These are phyloP conservation scores for Anser cygnoides DNA, from an alignment of 2,113 vertebrate species.

Conservation along the genomic window DNA sequence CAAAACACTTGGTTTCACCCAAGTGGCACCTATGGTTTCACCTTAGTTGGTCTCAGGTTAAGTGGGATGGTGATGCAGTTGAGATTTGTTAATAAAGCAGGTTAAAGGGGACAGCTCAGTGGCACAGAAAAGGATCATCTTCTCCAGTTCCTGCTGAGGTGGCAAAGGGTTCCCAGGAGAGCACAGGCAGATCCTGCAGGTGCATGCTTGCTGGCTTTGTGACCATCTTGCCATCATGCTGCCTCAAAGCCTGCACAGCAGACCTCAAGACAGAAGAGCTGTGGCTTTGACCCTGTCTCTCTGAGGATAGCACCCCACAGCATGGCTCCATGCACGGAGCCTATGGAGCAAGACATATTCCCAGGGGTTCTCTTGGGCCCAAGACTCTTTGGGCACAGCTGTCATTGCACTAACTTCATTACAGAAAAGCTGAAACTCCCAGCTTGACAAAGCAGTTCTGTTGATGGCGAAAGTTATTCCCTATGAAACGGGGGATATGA, in stretches of 20 bases:
- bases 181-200: background rate
- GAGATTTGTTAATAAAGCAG: background rate
- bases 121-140: background rate
- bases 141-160: too few relatives aligned
- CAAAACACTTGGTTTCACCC: background rate
- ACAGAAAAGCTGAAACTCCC: background rate
- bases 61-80: background rate
- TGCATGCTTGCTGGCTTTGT: background rate
- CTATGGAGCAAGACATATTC: too few relatives aligned
- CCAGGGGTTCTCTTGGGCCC: background rate
- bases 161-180: background rate
- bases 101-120: background rate
- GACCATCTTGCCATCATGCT: background rate
- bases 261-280: background rate
- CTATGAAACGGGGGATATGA: background rate
- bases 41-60: background rate
- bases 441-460: background rate
- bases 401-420: background rate
- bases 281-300: accelerated
- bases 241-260: background rate
- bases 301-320: background rate
- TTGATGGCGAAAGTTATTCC: too few relatives aligned
- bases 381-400: background rate
- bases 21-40: background rate
- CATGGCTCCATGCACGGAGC: background rate